Conservation (phyloP, 2,888 invertebrate species). For the Nowickia ferox region DNA sequence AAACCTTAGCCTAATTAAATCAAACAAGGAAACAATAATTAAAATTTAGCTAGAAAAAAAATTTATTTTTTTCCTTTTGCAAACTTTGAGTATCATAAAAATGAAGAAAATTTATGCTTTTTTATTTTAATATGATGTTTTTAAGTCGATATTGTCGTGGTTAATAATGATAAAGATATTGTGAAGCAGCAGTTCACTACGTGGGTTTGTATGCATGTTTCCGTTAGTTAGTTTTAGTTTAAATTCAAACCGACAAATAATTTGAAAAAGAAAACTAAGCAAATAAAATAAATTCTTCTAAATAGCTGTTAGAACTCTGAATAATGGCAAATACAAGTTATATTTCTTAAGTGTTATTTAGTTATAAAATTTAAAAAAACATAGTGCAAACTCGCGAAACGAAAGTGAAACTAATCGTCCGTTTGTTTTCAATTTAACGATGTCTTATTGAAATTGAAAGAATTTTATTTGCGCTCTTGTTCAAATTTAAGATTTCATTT, state of each 20-base stretch:
- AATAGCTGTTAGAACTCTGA: constrained; percentile 15
- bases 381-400: neutral
- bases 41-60: too few relatives aligned
- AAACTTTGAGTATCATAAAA: neutral
- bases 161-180: neutral
- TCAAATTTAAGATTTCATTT: neutral
- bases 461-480: neutral
- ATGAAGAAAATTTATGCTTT: neutral
- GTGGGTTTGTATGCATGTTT: constrained; percentile 3
- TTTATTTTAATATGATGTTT: neutral
- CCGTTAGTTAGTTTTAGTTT: constrained; percentile 39
- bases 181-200: neutral
- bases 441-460: too few relatives aligned
- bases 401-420: too few relatives aligned
- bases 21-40: too few relatives aligned
- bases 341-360: neutral
- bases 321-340: constrained; percentile 18
- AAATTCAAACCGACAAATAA: constrained; percentile 5
- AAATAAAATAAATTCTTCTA: neutral
- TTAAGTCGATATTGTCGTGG: neutral
- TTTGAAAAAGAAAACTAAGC: neutral
- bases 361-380: neutral
- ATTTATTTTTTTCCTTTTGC: too few relatives aligned
- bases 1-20: too few relatives aligned
- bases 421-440: too few relatives aligned